Conservation (phyloP, 2,797 vertebrate genomes). For the Carduelis carduelis region DNA sequence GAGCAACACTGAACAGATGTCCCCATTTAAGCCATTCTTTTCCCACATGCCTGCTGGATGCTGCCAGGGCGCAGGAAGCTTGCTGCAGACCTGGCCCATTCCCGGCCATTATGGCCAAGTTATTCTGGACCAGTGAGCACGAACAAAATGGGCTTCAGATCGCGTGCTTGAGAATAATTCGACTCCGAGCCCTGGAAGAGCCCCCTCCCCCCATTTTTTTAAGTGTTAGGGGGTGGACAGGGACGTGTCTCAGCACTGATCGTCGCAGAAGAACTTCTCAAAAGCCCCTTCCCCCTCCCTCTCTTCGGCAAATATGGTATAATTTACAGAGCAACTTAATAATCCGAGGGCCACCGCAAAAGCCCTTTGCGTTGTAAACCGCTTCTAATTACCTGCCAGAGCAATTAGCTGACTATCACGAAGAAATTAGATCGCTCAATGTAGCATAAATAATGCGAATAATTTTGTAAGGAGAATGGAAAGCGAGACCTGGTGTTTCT, state of each 20-base stretch:
- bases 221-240: conserved; percentile 32
- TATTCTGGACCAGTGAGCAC: conserved; percentile 97
- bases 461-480: conserved; percentile 84
- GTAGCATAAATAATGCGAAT: conserved; percentile 88
- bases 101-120: conserved; percentile 95
- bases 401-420: conserved; percentile 85
- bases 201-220: conserved; percentile 56
- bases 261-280: conserved; percentile 74
- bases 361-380: conserved; percentile 80
- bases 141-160: conserved; percentile 96
- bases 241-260: conserved; percentile 69
- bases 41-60: conserved; percentile 90
- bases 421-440: conserved; percentile 89
- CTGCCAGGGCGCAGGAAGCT: conserved; percentile 91
- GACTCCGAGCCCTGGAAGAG: conserved; percentile 71
- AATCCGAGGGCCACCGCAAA: conserved; percentile 80
- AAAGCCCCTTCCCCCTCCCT: conserved; percentile 46
- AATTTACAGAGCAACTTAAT: conserved; percentile 86
- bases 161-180: conserved; percentile 92
- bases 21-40: conserved; percentile 93
- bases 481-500: conserved; percentile 82
- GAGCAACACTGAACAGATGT: conserved; percentile 94
- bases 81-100: conserved; percentile 96
- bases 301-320: conserved; percentile 81
- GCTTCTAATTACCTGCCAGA: conserved; percentile 86